Percentiles rank a stretch among this genome's conserved stretches.
Conservation (phyloP, 2,113 vertebrate species). For the Bombycilla garrulus region DNA sequence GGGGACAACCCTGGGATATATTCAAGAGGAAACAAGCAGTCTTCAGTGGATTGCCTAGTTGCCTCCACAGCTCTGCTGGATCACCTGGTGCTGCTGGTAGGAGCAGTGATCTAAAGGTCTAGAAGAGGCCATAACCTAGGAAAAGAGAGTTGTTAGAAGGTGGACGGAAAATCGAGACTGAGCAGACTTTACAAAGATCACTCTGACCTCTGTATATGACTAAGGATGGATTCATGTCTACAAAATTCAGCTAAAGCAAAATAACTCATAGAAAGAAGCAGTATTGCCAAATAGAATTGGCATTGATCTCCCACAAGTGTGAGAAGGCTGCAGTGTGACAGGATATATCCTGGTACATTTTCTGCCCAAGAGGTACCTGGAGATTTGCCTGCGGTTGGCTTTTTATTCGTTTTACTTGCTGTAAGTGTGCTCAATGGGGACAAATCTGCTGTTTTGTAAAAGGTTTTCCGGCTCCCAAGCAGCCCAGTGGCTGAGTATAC, state of each 20-base stretch:
- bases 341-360: background rate
- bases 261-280: background rate
- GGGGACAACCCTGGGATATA: background rate
- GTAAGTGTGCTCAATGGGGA: background rate
- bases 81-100: accelerated
- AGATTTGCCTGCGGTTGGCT: background rate
- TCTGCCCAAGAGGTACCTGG: background rate
- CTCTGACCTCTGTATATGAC: background rate
- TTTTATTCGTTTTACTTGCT: background rate
- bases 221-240: background rate
- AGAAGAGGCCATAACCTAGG: background rate
- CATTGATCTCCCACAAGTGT: background rate
- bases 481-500: background rate
- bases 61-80: background rate
- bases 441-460: conserved; percentile 9
- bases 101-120: background rate
- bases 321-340: background rate
- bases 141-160: background rate
- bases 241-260: background rate
- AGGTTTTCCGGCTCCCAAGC: conserved; percentile 12
- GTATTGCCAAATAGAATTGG: background rate
- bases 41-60: no score
- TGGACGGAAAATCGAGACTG: background rate
- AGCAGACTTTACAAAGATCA: background rate
- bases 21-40: background rate